Base-by-base conservation (phyloP, 2,888 invertebrate species). In the Hipparchia sbordonii region DNA sequence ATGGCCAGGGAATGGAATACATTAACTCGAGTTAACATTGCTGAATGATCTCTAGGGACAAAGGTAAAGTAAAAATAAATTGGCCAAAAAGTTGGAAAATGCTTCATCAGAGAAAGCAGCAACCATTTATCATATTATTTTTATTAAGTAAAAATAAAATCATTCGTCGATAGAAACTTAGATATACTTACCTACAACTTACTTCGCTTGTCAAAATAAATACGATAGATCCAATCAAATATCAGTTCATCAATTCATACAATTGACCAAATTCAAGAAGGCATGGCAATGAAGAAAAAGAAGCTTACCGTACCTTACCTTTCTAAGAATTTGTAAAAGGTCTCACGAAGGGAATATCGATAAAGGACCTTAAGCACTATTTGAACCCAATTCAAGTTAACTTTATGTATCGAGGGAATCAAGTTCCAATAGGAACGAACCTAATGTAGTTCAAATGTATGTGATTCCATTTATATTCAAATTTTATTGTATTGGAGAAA, bases 331-430 rank as follows among this genome's bases (percentile, higher is more conserved):
- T 56, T 56, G 56, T 70, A 63, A 62, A 60, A 70, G 62, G 46
- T 51, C 46, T 63, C 33, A 33, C 51, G 65, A 57, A 63, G 1
- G 54, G 48, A 39, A 70, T 48, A 70, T 57, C 56, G 33, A 65
- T 13, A 46, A 65, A 70, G 62, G 70, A 45, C 23, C 63, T 46
- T 62, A 62, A 67, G 46, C 62, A 70, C 46, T 46, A 67, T 63
- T 59, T 54, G 57, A 59, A 10, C 62, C 67, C 57, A 56, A 73
- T 59, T 67, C 67, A 59, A 68, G 54, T 71, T 71, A 33, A 65
- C 52, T 73, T 71, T 71, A 67, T 67, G 39, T 60, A 59, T 46
- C 59, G 9, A n/a, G 12, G 56, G n/a, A 48, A 54, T 65, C 59
- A 65, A 57, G 57, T 73, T 13, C 23, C 46, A 67, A 71, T 65